A percentile compares a stretch with the other conserved stretches of the same genome.
These are phyloP conservation scores for Ardeotis arabs DNA, from an alignment of 2,113 vertebrate genomes.

Conservation along the genomic window DNA sequence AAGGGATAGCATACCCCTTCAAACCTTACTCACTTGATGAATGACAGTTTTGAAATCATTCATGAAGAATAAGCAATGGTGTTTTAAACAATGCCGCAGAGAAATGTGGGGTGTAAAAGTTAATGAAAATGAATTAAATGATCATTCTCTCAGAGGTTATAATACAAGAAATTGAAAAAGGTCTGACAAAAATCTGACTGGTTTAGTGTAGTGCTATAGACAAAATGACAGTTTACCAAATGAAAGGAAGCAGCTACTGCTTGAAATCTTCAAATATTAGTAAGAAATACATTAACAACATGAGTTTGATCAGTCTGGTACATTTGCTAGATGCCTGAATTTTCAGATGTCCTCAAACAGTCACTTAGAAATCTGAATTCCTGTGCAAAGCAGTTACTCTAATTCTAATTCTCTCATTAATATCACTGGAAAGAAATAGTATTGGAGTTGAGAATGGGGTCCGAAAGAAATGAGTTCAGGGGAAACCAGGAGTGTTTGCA, in stretches of 20 bases:
- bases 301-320: not conserved
- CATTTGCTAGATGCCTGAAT: rapidly evolving
- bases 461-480: not conserved
- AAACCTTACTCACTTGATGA: not conserved
- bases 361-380: not conserved
- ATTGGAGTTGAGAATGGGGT: not conserved
- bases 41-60: not conserved
- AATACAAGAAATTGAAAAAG: not conserved
- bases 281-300: not conserved
- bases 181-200: not conserved
- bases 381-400: not conserved
- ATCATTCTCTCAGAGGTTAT: not conserved
- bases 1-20: rapidly evolving
- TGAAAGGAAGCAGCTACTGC: not conserved
- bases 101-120: not conserved
- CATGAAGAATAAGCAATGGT: not conserved
- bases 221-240: not conserved
- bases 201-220: not conserved
- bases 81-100: not conserved
- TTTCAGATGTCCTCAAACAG: not conserved
- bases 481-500: not conserved
- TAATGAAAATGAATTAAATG: not conserved
- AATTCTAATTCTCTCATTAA: not conserved
- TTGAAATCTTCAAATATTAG: not conserved
- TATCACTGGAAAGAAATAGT: not conserved